Conservation (phyloP, 2,797 vertebrate genomes). For the Diplodus puntazzo region DNA sequence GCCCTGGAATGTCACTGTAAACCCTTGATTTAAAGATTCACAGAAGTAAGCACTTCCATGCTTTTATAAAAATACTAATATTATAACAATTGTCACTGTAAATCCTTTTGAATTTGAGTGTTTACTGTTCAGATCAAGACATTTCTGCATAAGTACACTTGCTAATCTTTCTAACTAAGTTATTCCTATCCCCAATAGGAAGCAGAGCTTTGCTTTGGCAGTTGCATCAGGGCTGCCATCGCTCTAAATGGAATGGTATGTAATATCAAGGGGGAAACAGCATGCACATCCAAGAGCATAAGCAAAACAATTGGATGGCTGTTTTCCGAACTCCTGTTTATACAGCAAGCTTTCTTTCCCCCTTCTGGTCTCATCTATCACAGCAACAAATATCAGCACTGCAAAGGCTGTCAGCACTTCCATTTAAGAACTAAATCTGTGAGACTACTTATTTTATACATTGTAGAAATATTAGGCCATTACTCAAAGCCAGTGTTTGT, state of each 20-base stretch:
- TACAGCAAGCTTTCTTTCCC: slow-evolving; percentile 56
- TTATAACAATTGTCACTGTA: neutral
- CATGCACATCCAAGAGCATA: slow-evolving; percentile 83
- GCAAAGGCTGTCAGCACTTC: slow-evolving; percentile 64
- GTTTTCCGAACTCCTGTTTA: slow-evolving; percentile 82
- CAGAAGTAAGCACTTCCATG: neutral
- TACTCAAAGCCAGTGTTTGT: slow-evolving; percentile 28
- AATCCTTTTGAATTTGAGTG: neutral
- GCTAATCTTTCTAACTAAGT: slow-evolving; percentile 41
- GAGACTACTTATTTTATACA: slow-evolving; percentile 44
- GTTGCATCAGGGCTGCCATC: slow-evolving; percentile 79
- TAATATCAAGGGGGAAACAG: slow-evolving; percentile 79
- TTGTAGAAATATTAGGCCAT: slow-evolving; percentile 18
- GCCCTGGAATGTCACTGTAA: no score
- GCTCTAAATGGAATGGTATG: slow-evolving; percentile 96
- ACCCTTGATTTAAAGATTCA: neutral
- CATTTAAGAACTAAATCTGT: slow-evolving; percentile 80
- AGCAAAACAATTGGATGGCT: slow-evolving; percentile 83
- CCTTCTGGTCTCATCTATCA: slow-evolving; percentile 55
- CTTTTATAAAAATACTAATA: neutral
- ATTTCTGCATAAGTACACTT: slow-evolving; percentile 32
- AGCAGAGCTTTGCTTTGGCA: slow-evolving; percentile 59
- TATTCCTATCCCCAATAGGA: slow-evolving; percentile 79
- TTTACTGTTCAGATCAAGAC: slow-evolving; percentile 10
- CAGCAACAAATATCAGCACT: slow-evolving; percentile 44